A percentile compares a stretch with the other conserved stretches of the same genome.
Evolutionary conservation across 2,888 invertebrate species (phyloP).

Genomic region (Thymelicus lineola): DNA sequence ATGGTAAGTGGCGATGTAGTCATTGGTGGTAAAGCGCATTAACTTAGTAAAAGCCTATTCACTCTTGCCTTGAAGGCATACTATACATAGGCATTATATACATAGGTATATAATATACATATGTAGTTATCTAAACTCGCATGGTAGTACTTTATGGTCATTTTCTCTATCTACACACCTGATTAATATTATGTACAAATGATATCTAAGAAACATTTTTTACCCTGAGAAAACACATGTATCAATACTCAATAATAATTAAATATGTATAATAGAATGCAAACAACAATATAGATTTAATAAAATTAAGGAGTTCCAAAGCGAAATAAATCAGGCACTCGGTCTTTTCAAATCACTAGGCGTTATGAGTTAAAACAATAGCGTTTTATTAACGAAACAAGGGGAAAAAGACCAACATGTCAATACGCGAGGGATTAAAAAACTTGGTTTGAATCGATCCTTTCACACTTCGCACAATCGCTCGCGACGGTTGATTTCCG

Average conservation of each 20-base stretch:
- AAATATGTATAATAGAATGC: not conserved
- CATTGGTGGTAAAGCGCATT: too few species aligned
- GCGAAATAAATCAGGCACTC: conserved; percentile 30
- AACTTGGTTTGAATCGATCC: conserved; percentile 79
- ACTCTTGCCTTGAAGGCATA: too few species aligned
- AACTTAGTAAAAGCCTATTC: too few species aligned
- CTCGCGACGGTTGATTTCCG: conserved; percentile 82
- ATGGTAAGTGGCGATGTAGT: too few species aligned
- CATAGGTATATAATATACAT: too few species aligned
- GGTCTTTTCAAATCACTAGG: conserved; percentile 29
- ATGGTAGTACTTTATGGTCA: too few species aligned
- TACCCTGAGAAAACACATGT: too few species aligned
- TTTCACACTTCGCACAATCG: conserved; percentile 82
- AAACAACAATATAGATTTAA: conserved; percentile 23
- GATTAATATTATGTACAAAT: too few species aligned
- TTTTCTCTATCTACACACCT: too few species aligned
- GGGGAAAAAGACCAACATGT: conserved; percentile 53
- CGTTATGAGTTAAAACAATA: conserved; percentile 56
- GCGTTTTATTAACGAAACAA: conserved; percentile 46
- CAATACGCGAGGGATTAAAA: conserved; percentile 70
- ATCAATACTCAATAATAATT: not conserved
- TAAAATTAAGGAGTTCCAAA: conserved; percentile 31
- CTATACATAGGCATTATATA: too few species aligned
- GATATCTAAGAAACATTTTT: too few species aligned
- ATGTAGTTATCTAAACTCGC: too few species aligned